Percentiles rank a stretch among this genome's conserved stretches.
These are phyloP conservation scores for Pygmarrhopalites habei DNA, from an alignment of 1,140 invertebrate species.

Conservation along the genomic window DNA sequence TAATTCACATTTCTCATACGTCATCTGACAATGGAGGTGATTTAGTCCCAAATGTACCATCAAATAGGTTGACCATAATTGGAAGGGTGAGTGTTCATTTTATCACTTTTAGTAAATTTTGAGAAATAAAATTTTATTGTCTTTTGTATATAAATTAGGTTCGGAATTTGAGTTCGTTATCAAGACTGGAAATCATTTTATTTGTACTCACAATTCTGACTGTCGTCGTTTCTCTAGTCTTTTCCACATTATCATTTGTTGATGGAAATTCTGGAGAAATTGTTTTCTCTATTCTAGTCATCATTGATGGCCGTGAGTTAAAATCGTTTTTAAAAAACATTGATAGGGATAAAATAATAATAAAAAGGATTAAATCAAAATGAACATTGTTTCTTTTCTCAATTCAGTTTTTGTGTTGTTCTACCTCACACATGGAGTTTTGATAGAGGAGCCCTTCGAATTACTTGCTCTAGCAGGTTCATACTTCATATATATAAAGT, in stretches of 20 bases:
- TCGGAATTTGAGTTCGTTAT: slow-evolving; percentile 21
- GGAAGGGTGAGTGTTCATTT: slow-evolving; percentile 11
- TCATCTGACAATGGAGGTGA: too few species aligned
- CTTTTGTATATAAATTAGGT: slow-evolving; percentile 17
- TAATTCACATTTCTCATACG: too few species aligned
- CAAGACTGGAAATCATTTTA: slow-evolving; percentile 25
- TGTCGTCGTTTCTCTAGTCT: slow-evolving; percentile 17
- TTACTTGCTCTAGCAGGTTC: slow-evolving; percentile 11
- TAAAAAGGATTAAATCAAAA: too few species aligned
- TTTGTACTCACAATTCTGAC: slow-evolving; percentile 5
- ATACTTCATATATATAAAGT: too few species aligned
- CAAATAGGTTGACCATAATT: slow-evolving; percentile 3
- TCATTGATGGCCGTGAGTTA: slow-evolving; percentile 26
- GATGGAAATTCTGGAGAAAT: slow-evolving; percentile 17
- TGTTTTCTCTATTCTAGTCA: slow-evolving; percentile 27
- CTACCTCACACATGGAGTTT: slow-evolving; percentile 37
- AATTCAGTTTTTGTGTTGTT: slow-evolving; percentile 28
- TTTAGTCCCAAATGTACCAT: too few species aligned
- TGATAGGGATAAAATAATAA: neutral
- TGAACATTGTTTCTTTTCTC: neutral
- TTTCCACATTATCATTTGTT: slow-evolving; percentile 17
- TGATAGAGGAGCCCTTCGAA: slow-evolving; percentile 37
- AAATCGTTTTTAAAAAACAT: neutral
- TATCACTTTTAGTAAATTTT: neutral
- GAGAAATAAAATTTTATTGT: neutral